Evolutionary conservation across 2,888 invertebrate species (phyloP).

Genomic region (Ornithoptera priamus): DNA sequence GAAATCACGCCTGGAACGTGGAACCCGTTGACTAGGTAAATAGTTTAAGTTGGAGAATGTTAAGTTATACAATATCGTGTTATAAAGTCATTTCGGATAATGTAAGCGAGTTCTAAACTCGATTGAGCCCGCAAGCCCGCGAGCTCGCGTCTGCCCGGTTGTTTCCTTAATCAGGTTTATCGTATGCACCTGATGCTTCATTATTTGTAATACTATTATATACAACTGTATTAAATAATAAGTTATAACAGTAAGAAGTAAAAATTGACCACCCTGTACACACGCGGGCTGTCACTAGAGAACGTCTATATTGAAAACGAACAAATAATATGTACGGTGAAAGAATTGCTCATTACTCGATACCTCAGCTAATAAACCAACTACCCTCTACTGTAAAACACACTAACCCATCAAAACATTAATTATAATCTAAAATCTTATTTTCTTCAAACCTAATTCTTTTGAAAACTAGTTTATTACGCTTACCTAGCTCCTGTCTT

Average conservation of each 20-base stretch:
- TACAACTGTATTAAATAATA: slow-evolving; percentile 2
- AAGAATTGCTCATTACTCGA: too few species aligned
- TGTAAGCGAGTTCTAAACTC: slow-evolving; percentile 55
- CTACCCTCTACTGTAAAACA: too few species aligned
- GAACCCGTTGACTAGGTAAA: slow-evolving; percentile 68
- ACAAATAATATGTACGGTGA: too few species aligned
- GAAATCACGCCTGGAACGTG: slow-evolving; percentile 54
- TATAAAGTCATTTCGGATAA: slow-evolving; percentile 59
- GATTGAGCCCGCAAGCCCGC: slow-evolving; percentile 39
- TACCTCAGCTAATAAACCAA: too few species aligned
- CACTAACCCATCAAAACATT: too few species aligned
- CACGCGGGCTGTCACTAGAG: too few species aligned
- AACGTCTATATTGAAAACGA: too few species aligned
- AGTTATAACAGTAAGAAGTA: neutral
- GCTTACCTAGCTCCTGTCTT: too few species aligned
- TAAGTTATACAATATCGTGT: slow-evolving; percentile 54
- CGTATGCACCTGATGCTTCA: slow-evolving; percentile 13
- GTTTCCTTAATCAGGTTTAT: slow-evolving; percentile 19
- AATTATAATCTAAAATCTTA: too few species aligned
- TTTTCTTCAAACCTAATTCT: too few species aligned
- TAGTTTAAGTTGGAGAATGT: slow-evolving; percentile 60
- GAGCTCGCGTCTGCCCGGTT: slow-evolving; percentile 29
- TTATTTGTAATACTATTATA: slow-evolving; percentile 1
- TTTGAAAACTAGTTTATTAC: too few species aligned
- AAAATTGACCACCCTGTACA: too few species aligned